These are phyloP conservation scores for Trichogramma evanescens DNA, from an alignment of 2,888 invertebrate species.

Conservation along the genomic window DNA sequence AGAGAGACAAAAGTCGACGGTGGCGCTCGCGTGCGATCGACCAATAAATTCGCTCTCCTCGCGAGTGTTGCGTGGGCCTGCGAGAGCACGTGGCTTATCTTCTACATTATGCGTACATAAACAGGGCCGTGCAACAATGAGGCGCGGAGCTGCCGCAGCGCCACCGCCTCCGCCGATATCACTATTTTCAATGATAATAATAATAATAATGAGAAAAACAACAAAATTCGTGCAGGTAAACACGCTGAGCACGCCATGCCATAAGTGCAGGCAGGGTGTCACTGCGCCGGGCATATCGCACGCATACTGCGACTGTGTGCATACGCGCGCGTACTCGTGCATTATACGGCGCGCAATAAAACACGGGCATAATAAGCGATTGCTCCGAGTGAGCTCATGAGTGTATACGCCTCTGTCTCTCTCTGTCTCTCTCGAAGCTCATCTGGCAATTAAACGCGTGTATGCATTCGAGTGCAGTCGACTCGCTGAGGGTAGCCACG, in stretches of 20 bases:
- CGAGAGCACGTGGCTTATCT: neutral
- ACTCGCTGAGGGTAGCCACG: too few relatives aligned
- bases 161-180: neutral
- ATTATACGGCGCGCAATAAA: conserved; percentile 5
- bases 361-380: conserved; percentile 16
- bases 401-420: too few relatives aligned
- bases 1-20: too few relatives aligned
- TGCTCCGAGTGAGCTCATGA: neutral
- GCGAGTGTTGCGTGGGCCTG: neutral
- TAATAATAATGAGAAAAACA: neutral
- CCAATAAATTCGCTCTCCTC: conserved; percentile 13
- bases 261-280: too few relatives aligned
- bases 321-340: neutral
- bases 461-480: too few relatives aligned
- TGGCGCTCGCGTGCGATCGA: neutral
- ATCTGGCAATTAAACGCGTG: too few relatives aligned
- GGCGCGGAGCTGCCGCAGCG: neutral
- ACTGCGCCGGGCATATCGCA: neutral
- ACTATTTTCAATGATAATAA: neutral
- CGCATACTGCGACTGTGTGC: neutral
- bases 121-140: too few relatives aligned
- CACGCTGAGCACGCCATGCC: too few relatives aligned
- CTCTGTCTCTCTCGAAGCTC: too few relatives aligned
- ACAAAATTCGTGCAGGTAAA: too few relatives aligned
- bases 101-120: neutral